Evolutionary conservation across 2,888 invertebrate genomes (phyloP), one percentile per base, ranked within the genome.

Genomic region (Iphiclides podalirius): DNA sequence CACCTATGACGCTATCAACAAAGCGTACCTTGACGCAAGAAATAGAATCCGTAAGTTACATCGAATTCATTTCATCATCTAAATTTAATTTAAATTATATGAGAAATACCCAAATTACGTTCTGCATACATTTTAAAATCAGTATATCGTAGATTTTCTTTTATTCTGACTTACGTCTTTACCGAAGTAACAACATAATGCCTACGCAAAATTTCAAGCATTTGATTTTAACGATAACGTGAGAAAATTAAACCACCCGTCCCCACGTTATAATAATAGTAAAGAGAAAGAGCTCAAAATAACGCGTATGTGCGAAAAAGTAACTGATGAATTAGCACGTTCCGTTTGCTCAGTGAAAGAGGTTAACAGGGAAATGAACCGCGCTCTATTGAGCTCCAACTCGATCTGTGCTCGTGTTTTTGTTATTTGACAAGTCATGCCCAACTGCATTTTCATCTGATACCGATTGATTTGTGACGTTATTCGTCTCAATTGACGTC

Each of bases 1-100:
- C 74, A 96, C 96, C 3, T 96, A 95, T 75, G 96, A 96, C 66
- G 95, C 96, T 43, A 92, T 96, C 53, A 96, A 96, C 86, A 94
- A 94, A 63, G 96, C 96, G 36, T 96, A 96, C 82, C 81, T 94
- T 59, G 95, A 96, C 74, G 96, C 96, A 41, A 91, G 96, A 67
- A 95, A 95, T 79, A 91, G 96, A 85, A 94, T 96, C 69, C 91
- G 96, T 96, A 90, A 94, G 95, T 94, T 59, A 31, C n/a, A 34
- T 3, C n/a, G 4, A 31, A 20, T 9, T 13, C 7, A 17, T 11
- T 28, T 28, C n/a, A 41, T 20, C 6, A n/a, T n/a, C n/a, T n/a
- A n/a, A n/a, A n/a, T n/a, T n/a, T n/a, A n/a, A n/a, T n/a, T n/a
- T n/a, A n/a, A n/a, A n/a, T n/a, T n/a, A n/a, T n/a, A n/a, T n/a